Evolutionary conservation across 2,888 invertebrate species (phyloP).

Genomic region (Anthophora plumipes): DNA sequence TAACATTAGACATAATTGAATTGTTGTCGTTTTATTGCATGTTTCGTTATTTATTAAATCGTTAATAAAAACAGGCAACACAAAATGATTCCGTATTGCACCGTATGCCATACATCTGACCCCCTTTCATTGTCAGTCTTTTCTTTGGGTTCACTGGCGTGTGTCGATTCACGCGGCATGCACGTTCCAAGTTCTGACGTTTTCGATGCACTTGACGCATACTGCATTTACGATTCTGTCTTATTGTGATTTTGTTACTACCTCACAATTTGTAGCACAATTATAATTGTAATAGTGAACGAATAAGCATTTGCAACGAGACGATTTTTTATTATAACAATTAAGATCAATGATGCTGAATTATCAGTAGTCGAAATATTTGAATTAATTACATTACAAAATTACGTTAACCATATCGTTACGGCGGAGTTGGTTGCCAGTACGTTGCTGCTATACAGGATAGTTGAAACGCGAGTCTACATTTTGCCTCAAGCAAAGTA

Average conservation of each 20-base stretch:
- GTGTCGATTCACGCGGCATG: conserved; percentile 61
- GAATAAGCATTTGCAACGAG: neutral
- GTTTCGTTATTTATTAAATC: conserved; percentile 10
- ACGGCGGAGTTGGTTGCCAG: too few relatives aligned
- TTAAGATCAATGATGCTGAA: neutral
- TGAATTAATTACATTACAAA: neutral
- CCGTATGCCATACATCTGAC: conserved; percentile 50
- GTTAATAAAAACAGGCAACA: conserved; percentile 36
- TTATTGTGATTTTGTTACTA: conserved; percentile 39
- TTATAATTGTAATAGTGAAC: neutral
- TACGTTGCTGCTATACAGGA: too few relatives aligned
- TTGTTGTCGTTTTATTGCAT: neutral
- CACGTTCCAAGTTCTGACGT: conserved; percentile 58
- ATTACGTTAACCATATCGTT: too few relatives aligned
- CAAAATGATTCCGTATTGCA: conserved; percentile 48
- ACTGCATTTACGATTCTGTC: conserved; percentile 34
- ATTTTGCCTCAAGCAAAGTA: too few relatives aligned
- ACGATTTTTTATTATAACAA: neutral
- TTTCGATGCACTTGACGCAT: conserved; percentile 58
- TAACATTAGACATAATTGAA: too few relatives aligned
- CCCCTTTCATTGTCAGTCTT: conserved; percentile 64
- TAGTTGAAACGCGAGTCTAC: too few relatives aligned
- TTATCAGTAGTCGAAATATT: neutral
- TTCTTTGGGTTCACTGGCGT: conserved; percentile 63
- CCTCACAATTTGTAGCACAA: neutral